Evolutionary conservation across 2,797 vertebrate species (phyloP).

Genomic region (Danio jaintianensis): DNA sequence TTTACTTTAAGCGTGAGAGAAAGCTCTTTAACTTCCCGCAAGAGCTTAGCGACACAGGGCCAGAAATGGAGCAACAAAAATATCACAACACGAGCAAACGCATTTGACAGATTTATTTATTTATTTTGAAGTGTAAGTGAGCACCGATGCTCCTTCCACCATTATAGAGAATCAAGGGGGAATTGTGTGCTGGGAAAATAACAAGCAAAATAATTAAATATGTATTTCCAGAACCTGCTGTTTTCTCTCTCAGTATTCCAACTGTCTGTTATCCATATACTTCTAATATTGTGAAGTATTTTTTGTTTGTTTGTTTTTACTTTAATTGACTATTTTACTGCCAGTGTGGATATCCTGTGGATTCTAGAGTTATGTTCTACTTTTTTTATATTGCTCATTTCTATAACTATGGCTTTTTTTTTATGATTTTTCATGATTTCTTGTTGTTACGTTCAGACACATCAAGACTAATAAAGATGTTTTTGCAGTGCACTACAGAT

Average conservation of each 20-base stretch:
- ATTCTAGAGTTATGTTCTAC: constrained; percentile 21
- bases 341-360: constrained; percentile 35
- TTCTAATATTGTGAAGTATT: background rate
- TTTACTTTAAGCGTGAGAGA: background rate
- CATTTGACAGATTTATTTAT: constrained; percentile 21
- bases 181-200: constrained; percentile 35
- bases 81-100: constrained; percentile 44
- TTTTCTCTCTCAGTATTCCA: constrained; percentile 26
- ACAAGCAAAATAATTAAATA: constrained; percentile 37
- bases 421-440: constrained; percentile 8
- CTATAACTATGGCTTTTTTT: constrained; percentile 4
- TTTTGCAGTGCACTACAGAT: constrained; percentile 4
- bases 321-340: constrained; percentile 7
- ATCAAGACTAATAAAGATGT: constrained; percentile 45
- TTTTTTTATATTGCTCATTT: constrained; percentile 8
- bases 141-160: constrained; percentile 9
- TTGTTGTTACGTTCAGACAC: constrained; percentile 10
- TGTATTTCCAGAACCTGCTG: constrained; percentile 18
- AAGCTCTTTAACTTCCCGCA: constrained; percentile 39
- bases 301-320: background rate
- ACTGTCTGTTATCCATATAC: background rate
- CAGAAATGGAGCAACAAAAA: constrained; percentile 36
- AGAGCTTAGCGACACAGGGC: constrained; percentile 35
- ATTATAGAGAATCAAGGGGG: constrained; percentile 35
- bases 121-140: constrained; percentile 23